Evolutionary conservation across 1,140 invertebrate genomes (phyloP), one percentile per base, ranked within the genome.

Genomic region (Megalonaias nervosa): DNA sequence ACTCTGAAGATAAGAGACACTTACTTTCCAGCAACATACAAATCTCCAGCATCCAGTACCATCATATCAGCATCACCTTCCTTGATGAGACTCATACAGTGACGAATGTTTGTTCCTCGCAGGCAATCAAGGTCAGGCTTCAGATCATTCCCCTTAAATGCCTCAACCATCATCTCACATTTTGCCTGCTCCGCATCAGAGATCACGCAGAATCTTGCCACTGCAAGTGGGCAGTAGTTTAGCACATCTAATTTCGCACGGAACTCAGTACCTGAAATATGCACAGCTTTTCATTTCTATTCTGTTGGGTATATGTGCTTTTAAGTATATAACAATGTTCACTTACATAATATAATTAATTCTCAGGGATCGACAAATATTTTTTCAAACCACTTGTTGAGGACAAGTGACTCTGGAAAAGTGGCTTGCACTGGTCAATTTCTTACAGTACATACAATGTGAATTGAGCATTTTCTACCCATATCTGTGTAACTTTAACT

Each of bases 131-230:
- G 93, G 86, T 96, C 94, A 0, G 98, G 98, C 83, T 80, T 74
- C 17, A 99, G 90, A 95, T 93, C 88, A 96, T 96, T 21, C 95
- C 97, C 91, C 95, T 95, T 73, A 97, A 92, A 90, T 79, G 92
- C 89, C 91, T 97, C 96, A 92, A 94, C 96, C 97, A 99, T 99
- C 90, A 95, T 95, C 57, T 95, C 91, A 90, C 98, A 99, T 92
- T 99, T 99, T 48, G 95, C 94, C 90, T 96, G 93, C 91, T 99
- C 98, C 0, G 94, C 92, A 67, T 96, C 94, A 1, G 97, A 98
- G 1, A 97, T 97, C 13, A 99, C 95, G 90, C 98, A 99, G 12
- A 88, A 89, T 61, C 88, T 80, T 13, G 86, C 85, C 1, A 81
- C 79, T 13, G 79, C 61, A 9, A 90, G 67, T 11, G 90, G 89